Conservation (phyloP, 2,888 invertebrate genomes). For the Xanthorhoe designata region DNA sequence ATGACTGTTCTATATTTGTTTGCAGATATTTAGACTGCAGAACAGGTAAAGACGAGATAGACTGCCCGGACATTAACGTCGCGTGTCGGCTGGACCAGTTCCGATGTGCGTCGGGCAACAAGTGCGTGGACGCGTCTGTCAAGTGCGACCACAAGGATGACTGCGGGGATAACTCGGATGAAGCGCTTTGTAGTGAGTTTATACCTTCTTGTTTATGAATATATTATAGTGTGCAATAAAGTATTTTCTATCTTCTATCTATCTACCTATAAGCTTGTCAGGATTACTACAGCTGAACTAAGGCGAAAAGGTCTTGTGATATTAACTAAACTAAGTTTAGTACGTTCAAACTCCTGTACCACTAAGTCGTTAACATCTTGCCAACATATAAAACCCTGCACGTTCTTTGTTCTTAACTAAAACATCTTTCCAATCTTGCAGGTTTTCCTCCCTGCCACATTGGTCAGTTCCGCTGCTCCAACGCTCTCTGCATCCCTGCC, state of each 20-base stretch:
- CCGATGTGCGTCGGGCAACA: slow-evolving; percentile 91
- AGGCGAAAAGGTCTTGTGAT: no score
- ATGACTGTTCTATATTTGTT: slow-evolving; percentile 4
- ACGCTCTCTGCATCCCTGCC: slow-evolving; percentile 96
- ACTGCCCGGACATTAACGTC: slow-evolving; percentile 86
- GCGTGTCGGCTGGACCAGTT: slow-evolving; percentile 94
- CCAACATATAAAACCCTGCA: not conserved
- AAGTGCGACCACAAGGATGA: slow-evolving; percentile 96
- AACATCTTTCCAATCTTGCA: slow-evolving; percentile 60
- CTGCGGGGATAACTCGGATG: slow-evolving; percentile 96
- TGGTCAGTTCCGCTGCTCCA: slow-evolving; percentile 96
- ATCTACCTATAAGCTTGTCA: no score
- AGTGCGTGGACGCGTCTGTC: slow-evolving; percentile 90
- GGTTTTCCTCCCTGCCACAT: slow-evolving; percentile 95
- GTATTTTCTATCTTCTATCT: no score
- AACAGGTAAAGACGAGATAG: slow-evolving; percentile 92
- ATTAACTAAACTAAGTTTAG: no score
- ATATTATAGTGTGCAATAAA: no score
- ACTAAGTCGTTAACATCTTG: not conserved
- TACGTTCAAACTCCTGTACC: not conserved
- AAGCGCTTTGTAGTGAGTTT: slow-evolving; percentile 92
- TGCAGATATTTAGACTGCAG: slow-evolving; percentile 92
- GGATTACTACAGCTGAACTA: no score
- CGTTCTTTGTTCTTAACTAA: not conserved
- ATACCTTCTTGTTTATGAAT: not conserved